These are phyloP conservation scores for Dreissena polymorpha DNA, from an alignment of 1,140 invertebrate species.

Conservation along the genomic window DNA sequence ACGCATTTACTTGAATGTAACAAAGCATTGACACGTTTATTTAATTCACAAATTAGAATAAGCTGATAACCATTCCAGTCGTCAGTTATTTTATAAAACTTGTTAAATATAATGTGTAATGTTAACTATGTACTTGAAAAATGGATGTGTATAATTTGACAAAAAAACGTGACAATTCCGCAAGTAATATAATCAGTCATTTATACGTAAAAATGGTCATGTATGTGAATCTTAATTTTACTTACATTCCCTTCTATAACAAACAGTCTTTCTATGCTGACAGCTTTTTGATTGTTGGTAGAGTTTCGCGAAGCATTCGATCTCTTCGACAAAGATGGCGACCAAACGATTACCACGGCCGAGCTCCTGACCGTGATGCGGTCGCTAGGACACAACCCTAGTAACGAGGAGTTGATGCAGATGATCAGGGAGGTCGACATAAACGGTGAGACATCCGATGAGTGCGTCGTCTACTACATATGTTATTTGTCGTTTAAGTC, in stretches of 20 bases:
- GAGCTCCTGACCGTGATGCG: constrained; percentile 68
- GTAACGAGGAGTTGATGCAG: constrained; percentile 85
- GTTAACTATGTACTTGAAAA: neutral
- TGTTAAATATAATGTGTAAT: neutral
- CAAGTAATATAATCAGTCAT: neutral
- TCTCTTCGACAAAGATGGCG: constrained; percentile 65
- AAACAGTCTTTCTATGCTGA: neutral
- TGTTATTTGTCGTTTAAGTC: neutral
- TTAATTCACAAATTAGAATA: too few species aligned
- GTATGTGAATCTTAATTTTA: neutral
- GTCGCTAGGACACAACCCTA: constrained; percentile 65
- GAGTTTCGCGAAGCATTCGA: constrained; percentile 64
- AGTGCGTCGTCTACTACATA: neutral
- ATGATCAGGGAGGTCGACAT: constrained; percentile 93
- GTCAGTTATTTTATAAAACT: too few species aligned
- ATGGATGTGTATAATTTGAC: neutral
- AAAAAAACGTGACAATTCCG: neutral
- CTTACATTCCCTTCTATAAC: neutral
- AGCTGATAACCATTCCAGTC: too few species aligned
- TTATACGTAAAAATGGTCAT: neutral
- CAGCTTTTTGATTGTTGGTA: constrained; percentile 1
- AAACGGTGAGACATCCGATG: constrained; percentile 41
- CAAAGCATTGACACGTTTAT: too few species aligned
- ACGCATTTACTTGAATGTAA: too few species aligned
- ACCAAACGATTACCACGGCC: constrained; percentile 61